Conservation (phyloP, 1,140 invertebrate genomes). For the Lasioglossum albipes region DNA sequence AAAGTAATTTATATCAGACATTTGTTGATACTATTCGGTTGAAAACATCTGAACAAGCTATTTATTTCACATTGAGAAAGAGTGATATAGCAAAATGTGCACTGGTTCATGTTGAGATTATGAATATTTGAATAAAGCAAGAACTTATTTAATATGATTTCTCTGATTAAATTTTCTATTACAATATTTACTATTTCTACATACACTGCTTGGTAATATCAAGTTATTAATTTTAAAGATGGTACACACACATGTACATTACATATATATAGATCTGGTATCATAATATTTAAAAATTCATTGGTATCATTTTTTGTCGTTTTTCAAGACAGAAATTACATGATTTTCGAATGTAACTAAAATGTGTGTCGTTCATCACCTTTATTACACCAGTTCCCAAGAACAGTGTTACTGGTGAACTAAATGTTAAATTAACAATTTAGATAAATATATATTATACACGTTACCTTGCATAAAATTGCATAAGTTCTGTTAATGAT, state of each 20-base stretch:
- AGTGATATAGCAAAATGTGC: no score
- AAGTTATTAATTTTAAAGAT: no score
- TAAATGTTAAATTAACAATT: conserved; percentile 4
- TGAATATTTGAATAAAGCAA: no score
- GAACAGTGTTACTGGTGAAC: conserved; percentile 60
- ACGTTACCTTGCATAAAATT: conserved; percentile 67
- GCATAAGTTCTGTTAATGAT: conserved; percentile 66
- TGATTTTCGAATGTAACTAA: no score
- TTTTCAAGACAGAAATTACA: no score
- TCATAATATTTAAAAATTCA: neutral
- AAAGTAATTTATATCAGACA: conserved; percentile 38
- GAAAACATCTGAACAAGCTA: no score
- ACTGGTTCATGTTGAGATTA: no score
- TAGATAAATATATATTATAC: neutral
- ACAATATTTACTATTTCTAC: no score
- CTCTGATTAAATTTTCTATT: neutral
- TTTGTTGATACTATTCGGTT: no score
- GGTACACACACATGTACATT: neutral
- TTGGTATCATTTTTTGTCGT: neutral
- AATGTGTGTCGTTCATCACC: no score
- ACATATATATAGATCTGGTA: neutral
- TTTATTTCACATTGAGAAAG: no score
- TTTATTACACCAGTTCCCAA: conserved; percentile 62
- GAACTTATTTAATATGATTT: neutral
- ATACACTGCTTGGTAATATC: no score